Evolutionary conservation across 1,140 invertebrate genomes (phyloP).

Genomic region (Orchesella cincta): DNA sequence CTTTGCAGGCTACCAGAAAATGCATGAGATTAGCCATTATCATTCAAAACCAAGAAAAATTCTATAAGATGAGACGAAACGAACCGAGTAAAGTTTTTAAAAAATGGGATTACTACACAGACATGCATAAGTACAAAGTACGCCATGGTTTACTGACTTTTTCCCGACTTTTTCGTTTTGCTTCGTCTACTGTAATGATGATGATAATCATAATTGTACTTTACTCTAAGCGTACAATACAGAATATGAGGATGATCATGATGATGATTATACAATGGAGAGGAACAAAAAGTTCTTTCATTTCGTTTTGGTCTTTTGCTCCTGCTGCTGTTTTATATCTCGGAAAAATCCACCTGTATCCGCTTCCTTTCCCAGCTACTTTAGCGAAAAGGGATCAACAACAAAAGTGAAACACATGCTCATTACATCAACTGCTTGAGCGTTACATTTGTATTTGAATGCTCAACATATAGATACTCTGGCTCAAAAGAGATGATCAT

Average conservation of each 20-base stretch:
- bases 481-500: background rate
- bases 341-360: conserved; percentile 12
- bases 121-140: background rate
- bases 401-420: background rate
- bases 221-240: background rate
- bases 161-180: conserved; percentile 5
- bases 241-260: background rate
- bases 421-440: conserved; percentile 26
- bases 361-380: conserved; percentile 6
- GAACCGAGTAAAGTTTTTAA: background rate
- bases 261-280: background rate
- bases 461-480: background rate
- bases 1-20: no score
- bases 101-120: background rate
- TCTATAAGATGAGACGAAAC: background rate
- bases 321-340: background rate
- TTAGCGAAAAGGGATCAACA: background rate
- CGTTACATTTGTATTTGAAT: conserved; percentile 1
- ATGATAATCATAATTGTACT: background rate
- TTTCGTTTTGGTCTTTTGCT: background rate
- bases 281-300: background rate
- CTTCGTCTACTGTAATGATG: conserved; percentile 13
- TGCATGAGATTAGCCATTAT: background rate
- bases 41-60: background rate
- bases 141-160: background rate